These are phyloP conservation scores for Cyanoramphus novaezelandiae DNA, from an alignment of 2,113 vertebrate genomes.

Conservation along the genomic window DNA sequence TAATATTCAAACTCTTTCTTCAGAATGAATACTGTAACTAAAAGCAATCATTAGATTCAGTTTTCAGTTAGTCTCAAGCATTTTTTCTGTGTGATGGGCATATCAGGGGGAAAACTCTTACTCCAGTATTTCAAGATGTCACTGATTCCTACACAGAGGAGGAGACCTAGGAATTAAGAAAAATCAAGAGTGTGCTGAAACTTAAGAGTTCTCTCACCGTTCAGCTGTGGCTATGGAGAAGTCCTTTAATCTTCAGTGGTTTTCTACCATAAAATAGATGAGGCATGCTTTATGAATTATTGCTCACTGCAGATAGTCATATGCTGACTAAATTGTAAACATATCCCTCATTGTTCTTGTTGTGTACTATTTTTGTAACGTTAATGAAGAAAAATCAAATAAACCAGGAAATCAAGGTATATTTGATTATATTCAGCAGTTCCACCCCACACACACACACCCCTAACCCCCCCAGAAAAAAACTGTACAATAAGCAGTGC, in stretches of 20 bases:
- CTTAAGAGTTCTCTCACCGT: background rate
- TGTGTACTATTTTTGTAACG: background rate
- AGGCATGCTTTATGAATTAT: background rate
- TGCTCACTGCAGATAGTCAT: background rate
- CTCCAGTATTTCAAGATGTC: background rate
- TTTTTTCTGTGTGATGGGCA: background rate
- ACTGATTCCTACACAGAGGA: background rate
- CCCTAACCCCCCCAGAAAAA: background rate
- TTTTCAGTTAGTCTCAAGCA: background rate
- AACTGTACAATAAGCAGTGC: background rate
- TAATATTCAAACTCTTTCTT: background rate
- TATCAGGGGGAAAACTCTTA: background rate
- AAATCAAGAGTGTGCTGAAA: background rate
- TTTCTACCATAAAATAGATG: background rate
- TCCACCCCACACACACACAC: background rate
- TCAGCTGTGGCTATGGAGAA: background rate
- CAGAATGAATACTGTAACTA: background rate
- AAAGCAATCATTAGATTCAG: background rate
- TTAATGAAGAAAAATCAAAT: constrained; percentile 39
- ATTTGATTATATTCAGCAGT: background rate
- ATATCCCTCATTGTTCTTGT: background rate
- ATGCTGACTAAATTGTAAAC: background rate
- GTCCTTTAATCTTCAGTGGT: background rate
- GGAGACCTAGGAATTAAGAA: background rate
- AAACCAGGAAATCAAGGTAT: constrained; percentile 11